Percentiles rank a stretch among this genome's conserved stretches.
phyloP scores from a whole-genome alignment of 1,140 invertebrate species.

The Drosophila sechellia region DNA sequence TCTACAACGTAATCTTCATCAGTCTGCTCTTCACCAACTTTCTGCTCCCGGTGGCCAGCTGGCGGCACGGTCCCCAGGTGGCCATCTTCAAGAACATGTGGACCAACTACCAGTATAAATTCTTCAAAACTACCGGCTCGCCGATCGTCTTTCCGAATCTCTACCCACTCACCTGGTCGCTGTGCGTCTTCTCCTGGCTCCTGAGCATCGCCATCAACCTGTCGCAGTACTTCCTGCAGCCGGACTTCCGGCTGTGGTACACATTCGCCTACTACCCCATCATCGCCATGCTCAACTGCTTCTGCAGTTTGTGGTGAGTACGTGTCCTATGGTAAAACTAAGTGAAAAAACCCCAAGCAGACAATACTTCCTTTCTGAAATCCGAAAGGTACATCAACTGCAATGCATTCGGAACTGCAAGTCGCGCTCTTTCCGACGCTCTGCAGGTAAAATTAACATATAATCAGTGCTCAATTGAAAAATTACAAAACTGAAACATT shows the following conservation, averaged over 20 bases:
- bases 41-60: conserved; percentile 88
- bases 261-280: conserved; percentile 89
- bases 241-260: conserved; percentile 89
- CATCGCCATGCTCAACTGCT: conserved; percentile 89
- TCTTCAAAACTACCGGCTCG: conserved; percentile 87
- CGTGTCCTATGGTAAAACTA: not conserved
- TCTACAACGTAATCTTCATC: conserved; percentile 89
- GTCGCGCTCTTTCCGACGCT: conserved; percentile 86
- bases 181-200: conserved; percentile 88
- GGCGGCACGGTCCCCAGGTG: conserved; percentile 88
- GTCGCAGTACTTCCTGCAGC: conserved; percentile 88
- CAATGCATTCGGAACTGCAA: conserved; percentile 88
- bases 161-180: conserved; percentile 86
- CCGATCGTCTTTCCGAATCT: conserved; percentile 88
- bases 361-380: not conserved
- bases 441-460: conserved; percentile 54
- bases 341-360: too few species aligned
- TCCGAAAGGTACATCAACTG: conserved; percentile 86
- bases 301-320: conserved; percentile 87
- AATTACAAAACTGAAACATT: too few species aligned
- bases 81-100: conserved; percentile 91
- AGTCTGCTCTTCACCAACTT: conserved; percentile 89
- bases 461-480: not conserved
- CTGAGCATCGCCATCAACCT: conserved; percentile 87
- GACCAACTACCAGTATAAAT: conserved; percentile 89